Conservation (phyloP, 1,140 invertebrate species). For the Leucophenga varia region DNA sequence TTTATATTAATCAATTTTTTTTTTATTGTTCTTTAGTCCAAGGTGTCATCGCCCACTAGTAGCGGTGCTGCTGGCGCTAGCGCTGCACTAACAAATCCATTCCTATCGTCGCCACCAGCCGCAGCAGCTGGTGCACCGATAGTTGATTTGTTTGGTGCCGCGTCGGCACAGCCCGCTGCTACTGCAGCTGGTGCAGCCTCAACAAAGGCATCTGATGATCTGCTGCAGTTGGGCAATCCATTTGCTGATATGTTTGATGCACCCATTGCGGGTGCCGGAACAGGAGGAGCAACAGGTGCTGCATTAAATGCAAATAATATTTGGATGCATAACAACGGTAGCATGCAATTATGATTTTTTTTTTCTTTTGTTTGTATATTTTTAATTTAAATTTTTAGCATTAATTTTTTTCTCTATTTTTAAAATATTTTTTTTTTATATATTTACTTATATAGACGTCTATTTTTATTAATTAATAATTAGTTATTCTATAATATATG, state of each 20-base stretch:
- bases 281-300: constrained; percentile 55
- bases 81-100: constrained; percentile 78
- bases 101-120: constrained; percentile 68
- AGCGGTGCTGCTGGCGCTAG: constrained; percentile 58
- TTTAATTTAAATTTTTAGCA: constrained; percentile 28
- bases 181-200: constrained; percentile 39
- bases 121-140: constrained; percentile 66
- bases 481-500: no score
- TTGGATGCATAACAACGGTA: constrained; percentile 72
- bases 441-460: background rate
- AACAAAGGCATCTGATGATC: constrained; percentile 82
- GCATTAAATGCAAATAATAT: constrained; percentile 61
- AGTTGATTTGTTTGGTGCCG: constrained; percentile 75
- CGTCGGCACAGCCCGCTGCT: constrained; percentile 57
- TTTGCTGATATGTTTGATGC: constrained; percentile 84
- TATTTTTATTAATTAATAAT: constrained; percentile 11
- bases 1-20: constrained; percentile 5
- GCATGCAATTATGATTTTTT: constrained; percentile 52
- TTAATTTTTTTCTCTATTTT: constrained; percentile 31
- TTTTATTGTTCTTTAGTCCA: constrained; percentile 64
- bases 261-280: constrained; percentile 54
- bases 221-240: constrained; percentile 86
- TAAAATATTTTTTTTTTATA: constrained; percentile 1
- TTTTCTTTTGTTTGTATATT: constrained; percentile 32
- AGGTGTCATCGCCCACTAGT: constrained; percentile 72